Conservation (phyloP, 1,140 invertebrate species). For the Manduca sexta region DNA sequence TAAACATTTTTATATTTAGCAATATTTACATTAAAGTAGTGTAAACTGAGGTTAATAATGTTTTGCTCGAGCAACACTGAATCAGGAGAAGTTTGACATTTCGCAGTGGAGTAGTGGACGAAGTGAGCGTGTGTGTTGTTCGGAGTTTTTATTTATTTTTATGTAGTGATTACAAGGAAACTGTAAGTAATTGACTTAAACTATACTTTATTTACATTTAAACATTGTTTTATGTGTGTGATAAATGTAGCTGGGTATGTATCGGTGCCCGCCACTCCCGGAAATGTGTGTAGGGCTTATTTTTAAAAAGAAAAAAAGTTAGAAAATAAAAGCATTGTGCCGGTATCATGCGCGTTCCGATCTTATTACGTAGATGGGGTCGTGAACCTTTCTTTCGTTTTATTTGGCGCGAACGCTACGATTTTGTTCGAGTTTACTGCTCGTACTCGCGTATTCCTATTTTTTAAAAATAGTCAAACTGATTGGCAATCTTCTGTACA, state of each 20-base stretch:
- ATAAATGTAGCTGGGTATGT: slow-evolving; percentile 7
- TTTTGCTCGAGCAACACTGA: slow-evolving; percentile 35
- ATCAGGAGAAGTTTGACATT: slow-evolving; percentile 48
- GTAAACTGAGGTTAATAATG: not conserved
- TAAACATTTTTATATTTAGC: too few relatives aligned
- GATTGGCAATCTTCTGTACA: slow-evolving; percentile 33
- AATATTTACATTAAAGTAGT: too few relatives aligned
- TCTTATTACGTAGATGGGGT: slow-evolving; percentile 49
- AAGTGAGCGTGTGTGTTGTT: slow-evolving; percentile 65
- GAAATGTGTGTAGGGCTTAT: slow-evolving; percentile 48
- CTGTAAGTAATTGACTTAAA: slow-evolving; percentile 62
- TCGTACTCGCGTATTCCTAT: slow-evolving; percentile 18
- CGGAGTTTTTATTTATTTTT: slow-evolving; percentile 47
- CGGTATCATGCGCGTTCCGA: slow-evolving; percentile 60
- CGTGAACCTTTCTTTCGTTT: slow-evolving; percentile 30
- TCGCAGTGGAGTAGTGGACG: slow-evolving; percentile 53
- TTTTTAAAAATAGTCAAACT: slow-evolving; percentile 59
- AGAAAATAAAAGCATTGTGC: slow-evolving; percentile 43
- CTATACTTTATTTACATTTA: slow-evolving; percentile 22
- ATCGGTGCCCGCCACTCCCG: slow-evolving; percentile 27
- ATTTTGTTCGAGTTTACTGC: slow-evolving; percentile 26
- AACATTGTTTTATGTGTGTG: slow-evolving; percentile 9
- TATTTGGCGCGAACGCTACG: slow-evolving; percentile 40
- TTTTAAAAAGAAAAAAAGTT: slow-evolving; percentile 47
- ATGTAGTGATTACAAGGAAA: slow-evolving; percentile 53